Evolutionary conservation across 2,113 vertebrate genomes (phyloP).

Genomic region (Platichthys flesus): DNA sequence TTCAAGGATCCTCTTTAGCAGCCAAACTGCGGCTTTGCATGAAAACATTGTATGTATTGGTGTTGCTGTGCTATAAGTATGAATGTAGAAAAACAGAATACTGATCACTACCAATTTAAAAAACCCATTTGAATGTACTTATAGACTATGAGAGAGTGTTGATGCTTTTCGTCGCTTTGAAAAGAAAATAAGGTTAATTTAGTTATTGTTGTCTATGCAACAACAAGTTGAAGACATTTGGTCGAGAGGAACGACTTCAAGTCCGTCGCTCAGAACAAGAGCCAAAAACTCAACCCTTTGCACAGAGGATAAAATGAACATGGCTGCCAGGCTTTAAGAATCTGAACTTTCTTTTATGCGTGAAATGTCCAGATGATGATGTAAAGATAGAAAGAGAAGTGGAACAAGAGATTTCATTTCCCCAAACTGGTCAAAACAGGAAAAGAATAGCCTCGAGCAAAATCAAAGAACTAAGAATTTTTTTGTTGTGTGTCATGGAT

Average conservation of each 20-base stretch:
- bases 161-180: no score
- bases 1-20: neutral
- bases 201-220: neutral
- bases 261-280: neutral
- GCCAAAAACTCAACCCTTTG: neutral
- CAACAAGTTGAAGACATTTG: neutral
- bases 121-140: neutral
- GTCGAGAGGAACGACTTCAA: neutral
- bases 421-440: neutral
- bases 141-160: neutral
- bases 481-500: neutral
- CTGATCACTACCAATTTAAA: neutral
- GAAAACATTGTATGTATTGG: neutral
- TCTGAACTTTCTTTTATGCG: no score
- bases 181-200: neutral
- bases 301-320: neutral
- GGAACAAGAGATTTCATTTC: conserved; percentile 26
- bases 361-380: neutral
- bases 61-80: neutral
- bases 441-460: neutral
- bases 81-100: neutral
- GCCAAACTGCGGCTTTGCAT: neutral
- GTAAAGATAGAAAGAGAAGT: neutral
- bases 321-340: neutral
- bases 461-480: neutral